Conservation (phyloP, 2,113 vertebrate genomes). For the Zosterops borbonicus region DNA sequence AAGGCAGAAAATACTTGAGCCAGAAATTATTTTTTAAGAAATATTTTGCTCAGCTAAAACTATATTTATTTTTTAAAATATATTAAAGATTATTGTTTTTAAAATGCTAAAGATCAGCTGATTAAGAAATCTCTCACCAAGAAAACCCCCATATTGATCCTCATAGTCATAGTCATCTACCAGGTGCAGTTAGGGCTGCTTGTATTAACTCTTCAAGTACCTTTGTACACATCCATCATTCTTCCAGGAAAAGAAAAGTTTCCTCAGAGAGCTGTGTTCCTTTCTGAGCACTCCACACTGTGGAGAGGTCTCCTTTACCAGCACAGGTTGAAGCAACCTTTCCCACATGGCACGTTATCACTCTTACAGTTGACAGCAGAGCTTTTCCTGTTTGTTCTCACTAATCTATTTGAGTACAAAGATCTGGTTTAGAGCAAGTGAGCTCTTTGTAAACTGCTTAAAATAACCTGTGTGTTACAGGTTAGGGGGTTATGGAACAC, state of each 20-base stretch:
- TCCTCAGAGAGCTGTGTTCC: background rate
- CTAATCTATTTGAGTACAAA: constrained; percentile 11
- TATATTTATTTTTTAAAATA: background rate
- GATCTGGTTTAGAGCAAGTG: constrained; percentile 29
- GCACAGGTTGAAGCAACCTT: background rate
- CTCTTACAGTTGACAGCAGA: constrained; percentile 1
- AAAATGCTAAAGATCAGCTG: background rate
- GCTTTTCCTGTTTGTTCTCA: constrained; percentile 21
- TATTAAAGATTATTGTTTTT: background rate
- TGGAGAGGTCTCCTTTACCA: background rate
- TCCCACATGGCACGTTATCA: background rate
- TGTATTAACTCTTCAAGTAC: background rate
- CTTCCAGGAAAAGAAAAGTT: background rate
- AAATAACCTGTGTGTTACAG: background rate
- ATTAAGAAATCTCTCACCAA: background rate
- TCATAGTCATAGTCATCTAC: background rate
- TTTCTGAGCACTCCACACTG: background rate
- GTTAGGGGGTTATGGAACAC: background rate
- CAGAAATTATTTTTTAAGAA: background rate
- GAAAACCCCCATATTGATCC: background rate
- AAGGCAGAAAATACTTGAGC: background rate
- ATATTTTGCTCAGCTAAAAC: background rate
- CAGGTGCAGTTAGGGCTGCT: background rate
- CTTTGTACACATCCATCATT: background rate
- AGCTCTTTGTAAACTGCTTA: constrained; percentile 24